These are phyloP conservation scores for Macrotis lagotis DNA, from an alignment of 2,113 vertebrate species.

Conservation along the genomic window DNA sequence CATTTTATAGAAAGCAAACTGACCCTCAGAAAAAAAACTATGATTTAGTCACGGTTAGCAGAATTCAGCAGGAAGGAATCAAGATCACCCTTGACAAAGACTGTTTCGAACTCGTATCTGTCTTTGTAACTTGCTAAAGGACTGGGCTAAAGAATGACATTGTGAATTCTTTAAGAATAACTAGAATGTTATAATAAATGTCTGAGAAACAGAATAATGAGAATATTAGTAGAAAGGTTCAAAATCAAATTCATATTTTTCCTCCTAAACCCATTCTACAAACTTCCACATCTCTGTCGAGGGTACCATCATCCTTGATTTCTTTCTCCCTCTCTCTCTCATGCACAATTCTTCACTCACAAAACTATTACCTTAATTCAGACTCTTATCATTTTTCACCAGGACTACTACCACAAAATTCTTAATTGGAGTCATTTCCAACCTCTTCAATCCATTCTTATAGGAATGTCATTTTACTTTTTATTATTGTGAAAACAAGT, in stretches of 20 bases:
- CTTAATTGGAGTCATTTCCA: background rate
- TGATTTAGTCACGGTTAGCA: background rate
- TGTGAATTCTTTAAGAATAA: background rate
- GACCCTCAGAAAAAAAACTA: background rate
- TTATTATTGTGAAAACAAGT: background rate
- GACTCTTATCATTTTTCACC: background rate
- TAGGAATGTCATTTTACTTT: background rate
- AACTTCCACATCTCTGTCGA: background rate
- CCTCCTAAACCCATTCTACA: background rate
- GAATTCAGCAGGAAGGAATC: background rate
- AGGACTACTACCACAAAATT: background rate
- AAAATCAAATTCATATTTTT: background rate
- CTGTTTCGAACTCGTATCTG: background rate
- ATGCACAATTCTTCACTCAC: background rate
- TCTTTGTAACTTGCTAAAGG: background rate
- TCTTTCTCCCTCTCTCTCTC: background rate
- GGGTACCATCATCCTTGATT: background rate
- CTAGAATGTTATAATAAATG: background rate
- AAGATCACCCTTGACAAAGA: background rate
- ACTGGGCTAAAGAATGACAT: background rate
- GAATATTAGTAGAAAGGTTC: background rate
- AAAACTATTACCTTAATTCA: background rate
- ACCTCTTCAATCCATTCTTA: background rate
- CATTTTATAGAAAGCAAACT: background rate
- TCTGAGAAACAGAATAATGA: background rate